A percentile compares a stretch with the other conserved stretches of the same genome.
These are phyloP conservation scores for Bufotes viridis DNA, from an alignment of 2,797 vertebrate genomes.

Conservation along the genomic window DNA sequence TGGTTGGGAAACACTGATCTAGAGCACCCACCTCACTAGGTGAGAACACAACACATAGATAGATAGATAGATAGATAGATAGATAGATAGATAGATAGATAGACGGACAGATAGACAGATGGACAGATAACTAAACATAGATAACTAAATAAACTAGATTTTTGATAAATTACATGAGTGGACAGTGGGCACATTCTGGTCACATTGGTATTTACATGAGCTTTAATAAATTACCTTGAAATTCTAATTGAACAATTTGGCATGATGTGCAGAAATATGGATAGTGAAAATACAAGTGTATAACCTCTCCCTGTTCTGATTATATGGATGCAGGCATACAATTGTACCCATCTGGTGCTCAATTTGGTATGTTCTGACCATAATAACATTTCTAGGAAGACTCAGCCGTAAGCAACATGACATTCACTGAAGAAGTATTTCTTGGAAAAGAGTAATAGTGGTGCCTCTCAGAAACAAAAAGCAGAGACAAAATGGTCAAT, in stretches of 20 bases:
- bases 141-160: neutral
- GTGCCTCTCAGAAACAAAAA: constrained; percentile 54
- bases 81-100: too few species aligned
- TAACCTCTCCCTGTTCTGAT: constrained; percentile 14
- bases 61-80: neutral
- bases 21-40: too few species aligned
- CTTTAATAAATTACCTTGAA: constrained; percentile 37
- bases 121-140: neutral
- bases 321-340: constrained; percentile 11
- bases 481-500: constrained; percentile 36
- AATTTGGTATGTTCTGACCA: constrained; percentile 45
- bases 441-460: constrained; percentile 57
- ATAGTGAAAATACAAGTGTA: constrained; percentile 3
- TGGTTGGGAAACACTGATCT: too few species aligned
- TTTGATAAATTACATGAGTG: neutral
- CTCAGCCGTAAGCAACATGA: constrained; percentile 45
- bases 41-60: neutral
- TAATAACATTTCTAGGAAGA: constrained; percentile 56
- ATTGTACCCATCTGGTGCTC: constrained; percentile 50
- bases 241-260: constrained; percentile 12
- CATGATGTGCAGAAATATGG: constrained; percentile 15
- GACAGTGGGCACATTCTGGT: neutral
- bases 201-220: neutral
- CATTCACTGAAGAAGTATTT: constrained; percentile 55
- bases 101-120: too few species aligned